These are phyloP conservation scores for Tragelaphus buxtoni DNA, from an alignment of 2,113 vertebrate species.

Conservation along the genomic window DNA sequence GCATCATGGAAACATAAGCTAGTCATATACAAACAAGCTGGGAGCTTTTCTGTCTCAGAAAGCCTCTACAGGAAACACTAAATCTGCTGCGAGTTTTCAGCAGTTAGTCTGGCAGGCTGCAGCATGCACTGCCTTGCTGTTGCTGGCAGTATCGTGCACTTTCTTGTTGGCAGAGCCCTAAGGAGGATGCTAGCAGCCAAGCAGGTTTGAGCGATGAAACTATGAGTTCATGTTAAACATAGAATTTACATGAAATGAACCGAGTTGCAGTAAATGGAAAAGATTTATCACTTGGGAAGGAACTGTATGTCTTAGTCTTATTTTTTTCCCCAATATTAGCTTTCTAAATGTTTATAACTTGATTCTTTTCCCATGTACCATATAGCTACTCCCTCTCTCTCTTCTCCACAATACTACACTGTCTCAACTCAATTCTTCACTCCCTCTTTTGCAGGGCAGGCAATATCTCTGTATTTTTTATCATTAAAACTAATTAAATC, in stretches of 20 bases:
- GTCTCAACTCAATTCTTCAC: not conserved
- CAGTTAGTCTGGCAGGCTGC: conserved; percentile 21
- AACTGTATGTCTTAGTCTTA: not conserved
- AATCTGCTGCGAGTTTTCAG: conserved; percentile 22
- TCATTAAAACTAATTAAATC: conserved; percentile 18
- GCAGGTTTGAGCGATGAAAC: conserved; percentile 47
- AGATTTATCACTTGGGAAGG: not conserved
- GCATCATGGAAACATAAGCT: conserved; percentile 51
- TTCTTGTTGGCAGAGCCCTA: not conserved
- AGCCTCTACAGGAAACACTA: conserved; percentile 48
- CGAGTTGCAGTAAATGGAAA: conserved; percentile 8
- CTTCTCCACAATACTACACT: not conserved
- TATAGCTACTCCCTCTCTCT: not conserved
- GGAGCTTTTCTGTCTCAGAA: conserved; percentile 34
- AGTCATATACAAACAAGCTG: conserved; percentile 46
- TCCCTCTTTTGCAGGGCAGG: not conserved
- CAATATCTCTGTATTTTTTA: not conserved
- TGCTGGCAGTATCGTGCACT: not conserved
- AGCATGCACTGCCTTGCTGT: not conserved
- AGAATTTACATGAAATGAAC: conserved; percentile 51
- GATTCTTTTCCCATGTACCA: not conserved
- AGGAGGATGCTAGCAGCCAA: conserved; percentile 29
- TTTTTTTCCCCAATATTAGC: not conserved
- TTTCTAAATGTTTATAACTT: not conserved
- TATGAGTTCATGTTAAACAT: conserved; percentile 14